A percentile compares a stretch with the other conserved stretches of the same genome.
Evolutionary conservation across 2,888 invertebrate species (phyloP).

Genomic region (Apamea sordens): DNA sequence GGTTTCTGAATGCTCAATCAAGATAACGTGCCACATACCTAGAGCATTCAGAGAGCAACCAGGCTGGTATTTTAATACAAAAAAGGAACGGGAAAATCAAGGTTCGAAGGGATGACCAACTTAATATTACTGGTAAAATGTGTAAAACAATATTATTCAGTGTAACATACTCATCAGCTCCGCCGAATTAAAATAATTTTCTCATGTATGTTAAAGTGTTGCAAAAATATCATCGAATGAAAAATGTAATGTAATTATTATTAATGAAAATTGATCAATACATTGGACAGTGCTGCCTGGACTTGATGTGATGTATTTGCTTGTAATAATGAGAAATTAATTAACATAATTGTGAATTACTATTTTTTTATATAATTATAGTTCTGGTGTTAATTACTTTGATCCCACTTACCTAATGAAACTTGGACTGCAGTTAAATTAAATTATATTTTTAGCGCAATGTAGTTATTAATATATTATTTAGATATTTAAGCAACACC

Average conservation of each 20-base stretch:
- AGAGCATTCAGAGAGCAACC: background rate
- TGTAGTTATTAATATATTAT: background rate
- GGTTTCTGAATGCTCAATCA: background rate
- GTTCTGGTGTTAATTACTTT: background rate
- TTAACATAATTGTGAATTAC: constrained; percentile 2
- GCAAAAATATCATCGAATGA: constrained; percentile 65
- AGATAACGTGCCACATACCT: background rate
- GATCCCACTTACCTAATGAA: constrained; percentile 32
- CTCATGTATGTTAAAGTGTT: constrained; percentile 68
- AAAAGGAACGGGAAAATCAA: background rate
- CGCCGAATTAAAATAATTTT: constrained; percentile 67
- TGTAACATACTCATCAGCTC: constrained; percentile 64
- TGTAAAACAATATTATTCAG: background rate
- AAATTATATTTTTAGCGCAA: constrained; percentile 6
- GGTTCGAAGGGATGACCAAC: background rate
- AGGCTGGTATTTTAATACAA: background rate
- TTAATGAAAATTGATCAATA: constrained; percentile 19
- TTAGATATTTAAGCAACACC: constrained; percentile 68
- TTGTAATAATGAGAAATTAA: constrained; percentile 18
- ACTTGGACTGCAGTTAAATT: constrained; percentile 13
- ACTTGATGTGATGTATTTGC: constrained; percentile 32
- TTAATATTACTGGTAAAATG: background rate
- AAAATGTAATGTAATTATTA: constrained; percentile 32
- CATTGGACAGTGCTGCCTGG: constrained; percentile 21
- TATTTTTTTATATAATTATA: background rate